Evolutionary conservation across 2,888 invertebrate species (phyloP), one percentile per base, ranked within the genome.

Genomic region (Carpatolechia fugitivella): DNA sequence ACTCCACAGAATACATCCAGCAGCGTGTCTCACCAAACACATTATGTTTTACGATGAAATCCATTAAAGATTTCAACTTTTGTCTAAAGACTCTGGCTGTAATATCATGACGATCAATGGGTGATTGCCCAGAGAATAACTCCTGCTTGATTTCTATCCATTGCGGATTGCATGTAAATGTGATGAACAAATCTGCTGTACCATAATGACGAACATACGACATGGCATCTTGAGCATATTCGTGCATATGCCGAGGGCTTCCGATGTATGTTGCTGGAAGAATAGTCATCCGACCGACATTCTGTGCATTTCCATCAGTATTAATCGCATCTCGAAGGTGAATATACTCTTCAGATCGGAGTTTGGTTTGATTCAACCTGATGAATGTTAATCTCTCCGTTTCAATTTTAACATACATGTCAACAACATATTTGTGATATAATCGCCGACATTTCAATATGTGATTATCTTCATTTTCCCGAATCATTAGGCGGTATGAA

Each of bases 101-200:
- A 16, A 72, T 61, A 57, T 74, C 72, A 58, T 73, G 69, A 4
- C 74, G 36, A 65, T 69, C 65, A 48, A 49, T 35, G 38, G 68
- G 52, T 53, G 50, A 51, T 60, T 65, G 63, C 13, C 61, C 57
- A 10, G 49, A 50, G n/a, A 63, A 35, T 7, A 66, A 53, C 52
- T 58, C 56, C n/a, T 36, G 16, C 3, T 52, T 50, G 35, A 64
- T 72, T 64, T 71, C 68, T n/a, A 33, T 16, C 67, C 69, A 70
- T 46, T 60, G 44, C 31, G 68, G 66, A 51, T 72, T 71, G 50
- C 66, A 67, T 3, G 62, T 64, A 14, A 65, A 60, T 13, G 62
- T 63, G 36, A 64, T 49, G 48, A 67, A 63, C 20, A 62, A 29
- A 38, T 69, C 64, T 57, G 64, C 65, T n/a, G 55, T 54, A 11